Conservation (phyloP, 2,113 vertebrate species). For the Tor tambroides region DNA sequence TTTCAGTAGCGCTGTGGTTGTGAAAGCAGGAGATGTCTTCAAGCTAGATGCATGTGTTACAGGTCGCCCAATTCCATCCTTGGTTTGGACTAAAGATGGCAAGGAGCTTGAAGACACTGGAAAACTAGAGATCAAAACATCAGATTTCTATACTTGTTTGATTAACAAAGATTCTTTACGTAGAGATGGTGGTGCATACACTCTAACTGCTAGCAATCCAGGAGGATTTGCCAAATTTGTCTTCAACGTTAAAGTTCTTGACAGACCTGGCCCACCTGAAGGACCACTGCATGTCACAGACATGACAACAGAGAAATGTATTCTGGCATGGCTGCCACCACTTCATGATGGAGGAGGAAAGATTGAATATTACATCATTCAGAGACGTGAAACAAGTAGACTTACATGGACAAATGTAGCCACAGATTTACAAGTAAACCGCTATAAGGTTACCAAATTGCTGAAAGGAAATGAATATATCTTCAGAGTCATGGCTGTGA, state of each 20-base stretch:
- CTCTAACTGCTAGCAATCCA: constrained; percentile 92
- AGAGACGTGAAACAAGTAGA: constrained; percentile 96
- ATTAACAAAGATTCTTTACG: constrained; percentile 90
- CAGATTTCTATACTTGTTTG: constrained; percentile 90
- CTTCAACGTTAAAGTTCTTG: constrained; percentile 94
- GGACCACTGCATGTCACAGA: constrained; percentile 87
- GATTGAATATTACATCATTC: constrained; percentile 93
- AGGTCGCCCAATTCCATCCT: constrained; percentile 89
- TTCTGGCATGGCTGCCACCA: constrained; percentile 93
- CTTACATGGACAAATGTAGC: constrained; percentile 96
- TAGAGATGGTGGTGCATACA: constrained; percentile 89
- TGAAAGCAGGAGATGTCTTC: constrained; percentile 95
- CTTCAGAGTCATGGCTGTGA: constrained; percentile 98
- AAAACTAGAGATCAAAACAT: constrained; percentile 91
- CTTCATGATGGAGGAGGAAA: constrained; percentile 93
- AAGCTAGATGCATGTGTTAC: constrained; percentile 89
- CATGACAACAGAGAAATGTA: constrained; percentile 92
- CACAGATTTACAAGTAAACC: constrained; percentile 90
- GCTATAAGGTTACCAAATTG: constrained; percentile 94
- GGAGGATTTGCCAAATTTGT: constrained; percentile 96
- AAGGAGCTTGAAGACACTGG: constrained; percentile 91
- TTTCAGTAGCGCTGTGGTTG: constrained; percentile 85
- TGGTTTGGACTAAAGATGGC: constrained; percentile 94
- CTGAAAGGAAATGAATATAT: constrained; percentile 97
- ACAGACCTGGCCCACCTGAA: constrained; percentile 95